Evolutionary conservation across 2,888 invertebrate species (phyloP).

Genomic region (Prosapia bicincta): DNA sequence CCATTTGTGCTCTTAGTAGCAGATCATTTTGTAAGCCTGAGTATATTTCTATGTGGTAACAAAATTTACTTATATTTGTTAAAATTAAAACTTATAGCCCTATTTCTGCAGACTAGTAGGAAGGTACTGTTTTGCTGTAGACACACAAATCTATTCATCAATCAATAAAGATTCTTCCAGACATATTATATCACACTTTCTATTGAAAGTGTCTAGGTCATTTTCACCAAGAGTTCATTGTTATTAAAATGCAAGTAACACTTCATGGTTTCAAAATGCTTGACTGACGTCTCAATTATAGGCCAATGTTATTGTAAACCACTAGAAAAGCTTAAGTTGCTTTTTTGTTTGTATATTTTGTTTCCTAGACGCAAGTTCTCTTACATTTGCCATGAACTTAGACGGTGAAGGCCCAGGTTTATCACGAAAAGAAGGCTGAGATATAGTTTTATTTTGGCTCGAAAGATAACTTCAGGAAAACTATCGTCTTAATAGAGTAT

Average conservation of each 20-base stretch:
- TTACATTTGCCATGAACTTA: too few relatives aligned
- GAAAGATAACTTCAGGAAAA: too few relatives aligned
- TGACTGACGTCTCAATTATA: constrained; percentile 36
- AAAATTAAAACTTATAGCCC: constrained; percentile 36
- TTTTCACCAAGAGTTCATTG: constrained; percentile 33
- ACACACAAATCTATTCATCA: constrained; percentile 41
- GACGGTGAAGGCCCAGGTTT: too few relatives aligned
- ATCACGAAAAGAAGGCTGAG: too few relatives aligned
- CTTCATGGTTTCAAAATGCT: constrained; percentile 38
- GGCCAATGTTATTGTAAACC: constrained; percentile 12
- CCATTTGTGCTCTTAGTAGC: constrained; percentile 8
- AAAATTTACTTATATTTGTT: constrained; percentile 21
- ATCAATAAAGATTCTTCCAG: constrained; percentile 36
- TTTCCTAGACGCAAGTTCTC: not conserved
- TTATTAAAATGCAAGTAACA: constrained; percentile 38
- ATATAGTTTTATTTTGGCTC: too few relatives aligned
- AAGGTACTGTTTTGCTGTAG: constrained; percentile 42
- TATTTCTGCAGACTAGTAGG: constrained; percentile 45
- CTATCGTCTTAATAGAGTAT: too few relatives aligned
- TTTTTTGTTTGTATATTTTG: not conserved
- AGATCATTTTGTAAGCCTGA: constrained; percentile 30
- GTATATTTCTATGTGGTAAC: constrained; percentile 33
- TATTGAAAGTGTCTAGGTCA: constrained; percentile 32
- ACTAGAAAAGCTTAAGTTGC: not conserved
- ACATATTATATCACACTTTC: constrained; percentile 33